Base-by-base conservation (phyloP, 2,797 vertebrate genomes). In the Prunella strophiata region DNA sequence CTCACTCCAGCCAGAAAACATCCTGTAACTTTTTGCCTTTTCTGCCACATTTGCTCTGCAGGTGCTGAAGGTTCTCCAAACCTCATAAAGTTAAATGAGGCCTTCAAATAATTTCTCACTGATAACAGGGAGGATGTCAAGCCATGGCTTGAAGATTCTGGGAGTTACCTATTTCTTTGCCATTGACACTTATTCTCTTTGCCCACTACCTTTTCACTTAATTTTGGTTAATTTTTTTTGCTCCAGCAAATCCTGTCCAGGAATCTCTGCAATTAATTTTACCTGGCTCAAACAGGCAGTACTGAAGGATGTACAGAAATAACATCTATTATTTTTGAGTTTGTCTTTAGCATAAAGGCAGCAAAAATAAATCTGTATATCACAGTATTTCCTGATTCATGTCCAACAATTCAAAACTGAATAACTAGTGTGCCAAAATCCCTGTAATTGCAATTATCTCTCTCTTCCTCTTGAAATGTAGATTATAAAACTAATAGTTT, bases 401-500 rank as follows among this genome's bases (percentile, higher is more conserved):
- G 84, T 79, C 84, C 84, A 74, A 18, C 43, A 52, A 66, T 29
- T 71, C 23, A 74, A 91, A 91, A 75, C 4, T 62, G 29, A 92
- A 75, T 55, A 93, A 85, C 45, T 48, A 75, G 36, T 70, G 34
- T 55, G 55, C 38, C 65, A 90, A 94, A 93, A 91, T 54, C 18
- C 16, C 47, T 85, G 54, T 82, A 89, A 79, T 26, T 54, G 81
- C 42, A 87, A 87, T 73, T 86, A 32, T 66, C 10, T 51, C 71
- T 84, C 45, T 13, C 63, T 78, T 51, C 38, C 45, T 85, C 21
- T 67, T 65, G 74, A 87, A 91, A 67, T 29, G 38, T 18, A 89
- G 29, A 23, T 47, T 82, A 80, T 63, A 68, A 59, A 92, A 79
- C 45, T 85, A 94, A 82, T 40, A 82, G 67, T 82, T 95, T 74